Base-by-base conservation (phyloP, 2,113 vertebrate species). In the Gymnorhina tibicen region DNA sequence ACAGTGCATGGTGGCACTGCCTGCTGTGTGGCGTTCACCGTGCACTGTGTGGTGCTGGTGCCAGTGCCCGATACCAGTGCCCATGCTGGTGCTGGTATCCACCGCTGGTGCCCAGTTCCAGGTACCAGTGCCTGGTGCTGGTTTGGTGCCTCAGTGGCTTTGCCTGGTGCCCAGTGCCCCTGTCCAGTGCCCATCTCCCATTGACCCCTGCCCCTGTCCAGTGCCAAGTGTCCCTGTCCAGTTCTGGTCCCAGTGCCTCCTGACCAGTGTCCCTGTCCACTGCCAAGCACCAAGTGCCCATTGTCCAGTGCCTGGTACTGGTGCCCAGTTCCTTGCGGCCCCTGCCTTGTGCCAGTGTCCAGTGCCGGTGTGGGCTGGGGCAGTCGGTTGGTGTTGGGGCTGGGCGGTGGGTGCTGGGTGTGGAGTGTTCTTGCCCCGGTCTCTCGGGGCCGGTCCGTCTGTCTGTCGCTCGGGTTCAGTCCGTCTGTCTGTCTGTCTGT, bases 321-420 rank as follows among this genome's bases (percentile, higher is more conserved):
- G 13, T 73, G 33, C 35, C 30, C 52, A 7, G 56, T 3, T 50
- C 56, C 68, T 6, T 22, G 39, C 22, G 44, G 23, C 18, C 55
- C 42, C 20, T 18, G 35, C 56, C 33, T 11, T 21, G 42, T 60
- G 66, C 56, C 87, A 18, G 2, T 11, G 58, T 6, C 37, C 41
- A 15, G 41, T 5, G 60, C 26, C 6, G 42, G 20, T 7, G 23
- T 4, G 56, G 60, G 53, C 30, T 8, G 24, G 21, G 52, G 7
- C 4, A 41, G 10, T 4, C 16, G 0, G 11, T 2, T 4, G 18
- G 33, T 23, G 18, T 1, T 14, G 7, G 50, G 35, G 42, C 13
- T 28, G 70, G 60, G n/a, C 12, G 2, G 37, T 32, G 9, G 5
- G 22, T 19, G 42, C 30, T 23, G 30, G 27, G 16, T 5, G n/a